phyloP scores from a whole-genome alignment of 2,888 invertebrate genomes.

The Thyatira batis region DNA sequence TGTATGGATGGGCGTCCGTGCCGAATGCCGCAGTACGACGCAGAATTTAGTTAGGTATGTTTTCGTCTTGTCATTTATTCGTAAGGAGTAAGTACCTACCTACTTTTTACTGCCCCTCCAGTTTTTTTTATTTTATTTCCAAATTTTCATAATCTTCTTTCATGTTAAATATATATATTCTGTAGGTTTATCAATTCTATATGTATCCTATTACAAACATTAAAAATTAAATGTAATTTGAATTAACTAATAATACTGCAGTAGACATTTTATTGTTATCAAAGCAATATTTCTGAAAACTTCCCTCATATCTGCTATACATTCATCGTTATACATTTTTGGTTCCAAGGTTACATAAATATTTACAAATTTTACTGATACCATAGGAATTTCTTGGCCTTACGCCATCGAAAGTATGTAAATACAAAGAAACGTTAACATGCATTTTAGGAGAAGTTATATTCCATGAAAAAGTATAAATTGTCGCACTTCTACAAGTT shows the following conservation, averaged over 20 bases:
- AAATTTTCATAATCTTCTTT: too few relatives aligned
- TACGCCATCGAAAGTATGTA: slow-evolving; percentile 23
- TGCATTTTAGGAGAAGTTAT: not conserved
- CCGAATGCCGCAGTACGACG: slow-evolving; percentile 44
- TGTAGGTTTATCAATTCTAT: too few relatives aligned
- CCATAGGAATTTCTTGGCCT: slow-evolving; percentile 20
- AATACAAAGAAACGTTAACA: slow-evolving; percentile 11
- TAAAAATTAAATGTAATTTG: too few relatives aligned
- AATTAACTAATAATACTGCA: too few relatives aligned
- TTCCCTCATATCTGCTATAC: not conserved
- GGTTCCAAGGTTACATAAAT: not conserved
- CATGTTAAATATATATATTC: too few relatives aligned
- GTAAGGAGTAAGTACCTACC: not conserved
- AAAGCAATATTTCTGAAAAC: not conserved
- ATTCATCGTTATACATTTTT: not conserved
- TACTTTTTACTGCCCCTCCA: not conserved
- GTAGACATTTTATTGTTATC: too few relatives aligned
- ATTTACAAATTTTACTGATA: not conserved
- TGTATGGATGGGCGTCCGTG: slow-evolving; percentile 27
- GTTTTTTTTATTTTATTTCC: too few relatives aligned
- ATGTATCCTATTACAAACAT: too few relatives aligned
- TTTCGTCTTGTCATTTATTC: not conserved
- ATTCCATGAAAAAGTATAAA: not conserved
- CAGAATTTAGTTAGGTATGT: not conserved
- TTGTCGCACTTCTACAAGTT: not conserved